Evolutionary conservation across 2,797 vertebrate genomes (phyloP).

Genomic region (Dermochelys coriacea): DNA sequence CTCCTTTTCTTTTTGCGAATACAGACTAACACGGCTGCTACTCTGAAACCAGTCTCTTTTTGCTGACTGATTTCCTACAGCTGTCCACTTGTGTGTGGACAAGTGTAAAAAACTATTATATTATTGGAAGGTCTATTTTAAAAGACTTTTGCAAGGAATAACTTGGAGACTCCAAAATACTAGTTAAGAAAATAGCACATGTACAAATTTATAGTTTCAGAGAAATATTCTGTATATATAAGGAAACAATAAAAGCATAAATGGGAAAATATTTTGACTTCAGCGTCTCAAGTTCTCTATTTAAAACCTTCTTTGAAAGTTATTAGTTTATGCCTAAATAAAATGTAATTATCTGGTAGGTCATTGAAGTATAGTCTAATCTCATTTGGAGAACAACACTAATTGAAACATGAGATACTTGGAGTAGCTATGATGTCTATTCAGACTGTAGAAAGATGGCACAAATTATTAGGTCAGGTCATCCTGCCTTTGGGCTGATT

Average conservation of each 20-base stretch:
- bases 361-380: not conserved
- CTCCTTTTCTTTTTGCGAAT: too few relatives aligned
- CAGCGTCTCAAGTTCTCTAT: not conserved
- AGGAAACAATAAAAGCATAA: not conserved
- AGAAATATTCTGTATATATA: not conserved
- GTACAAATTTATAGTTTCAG: fast-evolving
- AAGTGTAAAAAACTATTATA: not conserved
- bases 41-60: not conserved
- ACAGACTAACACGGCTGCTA: too few relatives aligned
- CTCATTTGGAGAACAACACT: not conserved
- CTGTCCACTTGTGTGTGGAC: not conserved
- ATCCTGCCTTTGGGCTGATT: not conserved
- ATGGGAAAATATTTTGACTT: not conserved
- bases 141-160: not conserved
- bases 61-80: not conserved
- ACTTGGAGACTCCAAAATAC: not conserved
- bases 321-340: not conserved
- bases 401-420: not conserved
- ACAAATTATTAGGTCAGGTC: not conserved
- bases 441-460: not conserved
- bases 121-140: not conserved
- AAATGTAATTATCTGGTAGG: not conserved
- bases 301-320: not conserved
- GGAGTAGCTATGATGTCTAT: not conserved
- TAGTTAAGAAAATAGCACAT: not conserved